Evolutionary conservation across 1,140 invertebrate species (phyloP).

Genomic region (Rhopalosiphum maidis): DNA sequence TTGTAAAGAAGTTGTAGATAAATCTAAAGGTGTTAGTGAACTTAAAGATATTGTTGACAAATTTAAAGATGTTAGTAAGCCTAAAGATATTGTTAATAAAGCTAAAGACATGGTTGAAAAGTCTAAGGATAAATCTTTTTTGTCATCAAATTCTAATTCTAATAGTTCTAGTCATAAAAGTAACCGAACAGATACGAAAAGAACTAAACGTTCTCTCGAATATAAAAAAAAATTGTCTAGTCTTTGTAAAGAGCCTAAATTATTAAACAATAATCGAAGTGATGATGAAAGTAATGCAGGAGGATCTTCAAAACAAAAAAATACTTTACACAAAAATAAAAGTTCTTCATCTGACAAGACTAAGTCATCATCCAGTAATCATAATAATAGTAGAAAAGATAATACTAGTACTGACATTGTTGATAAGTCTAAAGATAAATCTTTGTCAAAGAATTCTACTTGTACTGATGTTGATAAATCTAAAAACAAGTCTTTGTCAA

Average conservation of each 20-base stretch:
- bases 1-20: constrained; percentile 30
- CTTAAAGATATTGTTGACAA: not conserved
- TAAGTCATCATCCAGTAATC: constrained; percentile 28
- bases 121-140: constrained; percentile 5
- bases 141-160: not conserved
- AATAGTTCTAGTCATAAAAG: constrained; percentile 27
- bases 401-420: constrained; percentile 42
- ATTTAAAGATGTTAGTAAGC: not conserved
- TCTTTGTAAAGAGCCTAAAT: constrained; percentile 54
- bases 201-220: not conserved
- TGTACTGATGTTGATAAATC: not conserved
- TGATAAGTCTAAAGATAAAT: constrained; percentile 37
- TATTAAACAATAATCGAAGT: constrained; percentile 34
- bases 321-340: constrained; percentile 30
- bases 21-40: not conserved
- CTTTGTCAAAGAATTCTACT: not conserved
- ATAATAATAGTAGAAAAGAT: constrained; percentile 49
- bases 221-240: constrained; percentile 37
- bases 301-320: constrained; percentile 50
- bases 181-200: not conserved
- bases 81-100: constrained; percentile 1
- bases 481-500: not conserved
- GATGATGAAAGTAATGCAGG: constrained; percentile 55
- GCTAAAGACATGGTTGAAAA: constrained; percentile 39
- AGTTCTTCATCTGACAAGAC: constrained; percentile 38